Evolutionary conservation across 2,888 invertebrate genomes (phyloP).

Genomic region (Pachymerium ferrugineum): DNA sequence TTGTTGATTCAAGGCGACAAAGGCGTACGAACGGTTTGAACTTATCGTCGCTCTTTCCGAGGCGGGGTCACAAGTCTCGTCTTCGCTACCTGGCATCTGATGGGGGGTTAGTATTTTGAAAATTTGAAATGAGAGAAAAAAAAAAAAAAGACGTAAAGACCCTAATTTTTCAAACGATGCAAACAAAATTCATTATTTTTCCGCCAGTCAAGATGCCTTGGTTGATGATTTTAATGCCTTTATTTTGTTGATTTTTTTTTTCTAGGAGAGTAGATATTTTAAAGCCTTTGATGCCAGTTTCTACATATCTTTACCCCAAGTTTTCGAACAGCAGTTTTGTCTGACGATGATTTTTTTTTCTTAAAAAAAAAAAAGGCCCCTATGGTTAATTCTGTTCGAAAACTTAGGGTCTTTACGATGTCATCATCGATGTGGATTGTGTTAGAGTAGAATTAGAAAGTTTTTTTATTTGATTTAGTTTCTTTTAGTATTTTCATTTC

Average conservation of each 20-base stretch:
- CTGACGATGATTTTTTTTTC: neutral
- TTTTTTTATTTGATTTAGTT: too few relatives aligned
- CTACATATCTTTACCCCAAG: neutral
- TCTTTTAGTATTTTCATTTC: too few relatives aligned
- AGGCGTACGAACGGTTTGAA: neutral
- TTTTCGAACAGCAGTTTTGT: neutral
- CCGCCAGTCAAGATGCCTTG: too few relatives aligned
- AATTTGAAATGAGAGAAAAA: neutral
- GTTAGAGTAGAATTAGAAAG: too few relatives aligned
- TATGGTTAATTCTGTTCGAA: neutral
- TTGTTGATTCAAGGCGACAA: slow-evolving; percentile 4
- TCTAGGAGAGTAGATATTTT: neutral
- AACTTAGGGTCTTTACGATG: slow-evolving; percentile 13
- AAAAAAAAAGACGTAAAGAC: slow-evolving; percentile 24
- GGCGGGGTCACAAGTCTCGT: slow-evolving; percentile 83
- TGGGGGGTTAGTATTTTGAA: slow-evolving; percentile 67
- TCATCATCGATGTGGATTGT: neutral
- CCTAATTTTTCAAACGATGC: slow-evolving; percentile 9
- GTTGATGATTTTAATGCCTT: too few relatives aligned
- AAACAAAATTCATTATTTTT: neutral
- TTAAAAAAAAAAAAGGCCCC: neutral
- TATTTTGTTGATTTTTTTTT: neutral
- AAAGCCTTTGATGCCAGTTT: neutral
- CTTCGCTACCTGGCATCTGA: slow-evolving; percentile 83
- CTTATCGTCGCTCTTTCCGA: slow-evolving; percentile 55